phyloP scores from a whole-genome alignment of 2,888 invertebrate species.

The Amphipoea lucens region DNA sequence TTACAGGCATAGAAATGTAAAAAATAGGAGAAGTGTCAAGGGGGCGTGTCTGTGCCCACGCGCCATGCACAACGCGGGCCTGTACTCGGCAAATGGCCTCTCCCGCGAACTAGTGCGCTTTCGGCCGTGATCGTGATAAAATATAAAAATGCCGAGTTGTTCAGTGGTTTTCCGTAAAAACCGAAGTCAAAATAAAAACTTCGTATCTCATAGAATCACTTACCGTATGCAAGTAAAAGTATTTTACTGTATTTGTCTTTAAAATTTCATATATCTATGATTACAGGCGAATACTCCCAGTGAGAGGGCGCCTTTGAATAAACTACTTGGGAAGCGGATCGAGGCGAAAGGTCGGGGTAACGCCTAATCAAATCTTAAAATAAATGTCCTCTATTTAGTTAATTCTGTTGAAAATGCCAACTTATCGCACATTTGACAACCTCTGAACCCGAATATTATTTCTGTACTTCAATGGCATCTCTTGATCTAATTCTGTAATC shows the following conservation, averaged over 20 bases:
- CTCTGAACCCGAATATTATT: conserved; percentile 32
- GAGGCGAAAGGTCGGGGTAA: not conserved
- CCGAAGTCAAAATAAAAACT: no score
- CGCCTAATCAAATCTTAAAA: not conserved
- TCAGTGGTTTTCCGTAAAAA: no score
- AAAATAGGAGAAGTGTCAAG: not conserved
- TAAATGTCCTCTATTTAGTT: not conserved
- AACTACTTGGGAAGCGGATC: not conserved
- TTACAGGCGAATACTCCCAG: no score
- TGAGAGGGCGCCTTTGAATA: not conserved
- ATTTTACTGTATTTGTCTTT: no score
- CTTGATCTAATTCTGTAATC: conserved; percentile 34
- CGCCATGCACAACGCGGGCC: not conserved
- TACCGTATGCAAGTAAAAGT: no score
- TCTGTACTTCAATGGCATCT: conserved; percentile 13
- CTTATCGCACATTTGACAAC: conserved; percentile 6
- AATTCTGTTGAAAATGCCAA: not conserved
- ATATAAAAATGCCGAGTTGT: not conserved
- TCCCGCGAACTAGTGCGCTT: not conserved
- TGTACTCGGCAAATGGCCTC: not conserved
- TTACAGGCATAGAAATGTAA: not conserved
- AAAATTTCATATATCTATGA: no score
- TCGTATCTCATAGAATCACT: no score
- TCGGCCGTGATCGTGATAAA: not conserved
- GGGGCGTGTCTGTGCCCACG: not conserved